These are phyloP conservation scores for Leptocoma aspasia DNA, from an alignment of 2,113 vertebrate genomes.

Conservation along the genomic window DNA sequence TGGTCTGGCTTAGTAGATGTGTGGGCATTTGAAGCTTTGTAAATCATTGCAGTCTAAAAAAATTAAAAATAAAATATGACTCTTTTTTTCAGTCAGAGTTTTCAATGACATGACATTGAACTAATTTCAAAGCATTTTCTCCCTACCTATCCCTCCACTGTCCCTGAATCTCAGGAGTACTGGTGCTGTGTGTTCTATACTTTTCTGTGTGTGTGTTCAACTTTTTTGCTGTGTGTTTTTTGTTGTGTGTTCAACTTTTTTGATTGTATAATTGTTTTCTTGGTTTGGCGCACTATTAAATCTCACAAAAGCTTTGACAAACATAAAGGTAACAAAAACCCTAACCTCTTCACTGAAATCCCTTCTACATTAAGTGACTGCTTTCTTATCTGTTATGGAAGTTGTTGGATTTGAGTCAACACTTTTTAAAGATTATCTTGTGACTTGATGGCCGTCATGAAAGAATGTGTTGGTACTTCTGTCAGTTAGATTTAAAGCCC, in stretches of 20 bases:
- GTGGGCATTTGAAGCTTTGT: conserved; percentile 56
- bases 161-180: background rate
- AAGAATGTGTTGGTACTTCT: conserved; percentile 9
- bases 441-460: background rate
- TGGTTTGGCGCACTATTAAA: background rate
- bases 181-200: background rate
- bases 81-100: conserved; percentile 30
- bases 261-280: background rate
- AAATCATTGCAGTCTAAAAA: conserved; percentile 46
- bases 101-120: conserved; percentile 49
- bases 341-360: background rate
- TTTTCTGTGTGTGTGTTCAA: too few species aligned
- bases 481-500: background rate
- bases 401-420: background rate
- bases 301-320: background rate
- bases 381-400: background rate
- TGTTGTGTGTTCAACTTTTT: background rate
- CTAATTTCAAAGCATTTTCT: conserved; percentile 53
- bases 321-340: background rate
- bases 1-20: conserved; percentile 64
- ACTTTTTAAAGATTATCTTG: background rate
- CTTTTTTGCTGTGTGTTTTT: too few species aligned
- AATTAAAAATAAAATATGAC: conserved; percentile 29
- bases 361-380: background rate
- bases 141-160: background rate